Conservation (phyloP, 2,888 invertebrate genomes). For the Leptopilina myrica region DNA sequence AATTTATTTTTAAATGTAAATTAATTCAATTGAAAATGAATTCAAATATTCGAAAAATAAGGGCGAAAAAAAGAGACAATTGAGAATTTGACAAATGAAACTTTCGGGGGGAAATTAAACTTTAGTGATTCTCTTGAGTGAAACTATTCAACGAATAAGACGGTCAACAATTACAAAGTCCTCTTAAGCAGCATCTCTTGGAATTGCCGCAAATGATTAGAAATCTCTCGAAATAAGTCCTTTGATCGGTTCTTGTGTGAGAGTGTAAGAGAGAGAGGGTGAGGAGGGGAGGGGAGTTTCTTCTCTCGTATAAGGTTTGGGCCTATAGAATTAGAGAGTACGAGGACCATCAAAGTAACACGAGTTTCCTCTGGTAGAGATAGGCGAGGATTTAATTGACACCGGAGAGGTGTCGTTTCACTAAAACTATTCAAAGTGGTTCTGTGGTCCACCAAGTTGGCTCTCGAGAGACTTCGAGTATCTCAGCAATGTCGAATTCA, state of each 20-base stretch:
- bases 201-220: constrained; percentile 19
- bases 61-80: too few relatives aligned
- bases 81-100: background rate
- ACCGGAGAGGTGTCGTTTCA: constrained; percentile 72
- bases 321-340: constrained; percentile 37
- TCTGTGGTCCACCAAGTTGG: constrained; percentile 38
- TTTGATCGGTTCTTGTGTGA: constrained; percentile 37
- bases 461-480: constrained; percentile 6
- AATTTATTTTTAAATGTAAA: too few relatives aligned
- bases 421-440: constrained; percentile 73
- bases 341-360: constrained; percentile 32
- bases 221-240: constrained; percentile 41
- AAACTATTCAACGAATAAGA: background rate
- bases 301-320: background rate
- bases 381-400: constrained; percentile 72
- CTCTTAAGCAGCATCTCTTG: constrained; percentile 22
- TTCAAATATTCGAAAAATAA: too few relatives aligned
- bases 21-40: too few relatives aligned
- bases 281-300: too few relatives aligned
- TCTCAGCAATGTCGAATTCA: constrained; percentile 22
- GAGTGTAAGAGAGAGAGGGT: too few relatives aligned
- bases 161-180: constrained; percentile 26
- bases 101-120: background rate
- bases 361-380: background rate
- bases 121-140: too few relatives aligned